phyloP scores from a whole-genome alignment of 2,797 vertebrate genomes.

The Lagorchestes hirsutus region DNA sequence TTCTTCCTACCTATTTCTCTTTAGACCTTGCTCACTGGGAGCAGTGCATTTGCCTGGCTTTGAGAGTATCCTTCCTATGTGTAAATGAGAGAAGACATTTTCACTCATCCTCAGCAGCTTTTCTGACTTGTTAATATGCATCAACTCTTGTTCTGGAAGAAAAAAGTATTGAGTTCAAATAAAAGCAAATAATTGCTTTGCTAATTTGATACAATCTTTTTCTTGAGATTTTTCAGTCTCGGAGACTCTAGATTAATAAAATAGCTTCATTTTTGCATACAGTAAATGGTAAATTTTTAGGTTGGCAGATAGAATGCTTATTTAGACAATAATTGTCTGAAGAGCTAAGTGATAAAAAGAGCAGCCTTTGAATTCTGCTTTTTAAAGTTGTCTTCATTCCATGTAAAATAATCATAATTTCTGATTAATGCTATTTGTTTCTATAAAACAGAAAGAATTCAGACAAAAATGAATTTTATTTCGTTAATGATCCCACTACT shows the following conservation, averaged over 20 bases:
- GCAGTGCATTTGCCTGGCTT: not conserved
- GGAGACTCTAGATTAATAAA: not conserved
- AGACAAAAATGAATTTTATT: not conserved
- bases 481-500: not conserved
- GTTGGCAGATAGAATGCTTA: not conserved
- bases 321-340: constrained; percentile 42
- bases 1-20: constrained; percentile 25
- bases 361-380: constrained; percentile 9
- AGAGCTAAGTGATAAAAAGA: constrained; percentile 25
- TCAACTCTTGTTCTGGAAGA: not conserved
- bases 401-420: constrained; percentile 4
- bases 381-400: constrained; percentile 7
- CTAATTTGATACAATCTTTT: constrained; percentile 24
- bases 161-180: not conserved
- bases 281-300: constrained; percentile 11
- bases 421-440: constrained; percentile 21
- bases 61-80: constrained; percentile 12
- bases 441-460: constrained; percentile 20
- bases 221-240: constrained; percentile 39
- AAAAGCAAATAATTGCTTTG: not conserved
- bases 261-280: not conserved
- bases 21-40: not conserved
- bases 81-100: constrained; percentile 1
- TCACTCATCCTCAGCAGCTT: not conserved
- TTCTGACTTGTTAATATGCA: not conserved